Percentiles rank a stretch among this genome's conserved stretches.
Conservation (phyloP, 2,888 invertebrate genomes). For the Acleris cristana region DNA sequence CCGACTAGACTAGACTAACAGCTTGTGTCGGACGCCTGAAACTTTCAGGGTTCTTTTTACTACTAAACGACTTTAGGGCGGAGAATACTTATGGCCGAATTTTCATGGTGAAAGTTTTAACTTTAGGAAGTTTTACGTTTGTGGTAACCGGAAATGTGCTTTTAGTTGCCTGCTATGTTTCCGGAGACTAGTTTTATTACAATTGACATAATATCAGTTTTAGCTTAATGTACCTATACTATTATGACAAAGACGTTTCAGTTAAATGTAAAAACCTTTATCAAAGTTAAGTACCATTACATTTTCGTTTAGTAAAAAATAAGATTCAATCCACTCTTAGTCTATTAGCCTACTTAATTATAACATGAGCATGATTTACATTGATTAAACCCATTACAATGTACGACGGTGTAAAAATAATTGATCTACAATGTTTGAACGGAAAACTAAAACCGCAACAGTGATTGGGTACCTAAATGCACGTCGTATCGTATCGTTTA, state of each 20-base stretch:
- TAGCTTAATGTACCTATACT: too few species aligned
- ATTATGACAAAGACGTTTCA: too few species aligned
- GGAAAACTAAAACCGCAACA: constrained; percentile 22
- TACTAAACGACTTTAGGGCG: constrained; percentile 37
- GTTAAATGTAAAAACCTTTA: too few species aligned
- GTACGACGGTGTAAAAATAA: constrained; percentile 5
- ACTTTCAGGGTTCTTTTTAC: constrained; percentile 47
- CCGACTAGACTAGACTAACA: constrained; percentile 56
- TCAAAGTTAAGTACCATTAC: too few species aligned
- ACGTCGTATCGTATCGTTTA: constrained; percentile 25
- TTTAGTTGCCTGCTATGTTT: constrained; percentile 11
- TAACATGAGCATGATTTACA: too few species aligned
- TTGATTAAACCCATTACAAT: background rate
- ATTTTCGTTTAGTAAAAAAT: too few species aligned
- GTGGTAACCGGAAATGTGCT: constrained; percentile 20
- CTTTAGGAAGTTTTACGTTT: constrained; percentile 14
- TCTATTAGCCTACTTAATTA: too few species aligned
- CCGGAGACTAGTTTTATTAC: too few species aligned
- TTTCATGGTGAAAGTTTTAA: constrained; percentile 19
- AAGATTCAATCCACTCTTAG: too few species aligned
- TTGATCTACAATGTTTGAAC: constrained; percentile 18
- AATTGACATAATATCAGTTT: too few species aligned
- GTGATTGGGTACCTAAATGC: constrained; percentile 8
- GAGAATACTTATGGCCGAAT: constrained; percentile 30
- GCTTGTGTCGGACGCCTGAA: constrained; percentile 46